phyloP scores from a whole-genome alignment of 1,140 invertebrate genomes.

The Diachasma alloeum region DNA sequence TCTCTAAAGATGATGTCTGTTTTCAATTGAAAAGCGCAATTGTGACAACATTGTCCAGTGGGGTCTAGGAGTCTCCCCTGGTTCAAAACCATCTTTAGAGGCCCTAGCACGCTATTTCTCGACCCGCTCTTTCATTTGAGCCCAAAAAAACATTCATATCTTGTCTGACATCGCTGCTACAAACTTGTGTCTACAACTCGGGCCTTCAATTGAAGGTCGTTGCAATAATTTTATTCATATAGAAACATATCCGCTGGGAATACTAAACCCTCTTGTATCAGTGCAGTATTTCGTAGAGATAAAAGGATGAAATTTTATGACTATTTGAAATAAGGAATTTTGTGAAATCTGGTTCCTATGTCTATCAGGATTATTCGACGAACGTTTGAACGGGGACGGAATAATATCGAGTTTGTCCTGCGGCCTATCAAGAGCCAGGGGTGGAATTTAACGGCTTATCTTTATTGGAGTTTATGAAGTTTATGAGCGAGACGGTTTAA shows the following conservation, averaged over 20 bases:
- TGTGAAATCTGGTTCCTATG: background rate
- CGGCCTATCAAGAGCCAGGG: background rate
- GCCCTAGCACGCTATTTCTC: too few relatives aligned
- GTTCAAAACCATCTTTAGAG: too few relatives aligned
- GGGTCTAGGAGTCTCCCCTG: too few relatives aligned
- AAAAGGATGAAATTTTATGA: background rate
- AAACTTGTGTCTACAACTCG: too few relatives aligned
- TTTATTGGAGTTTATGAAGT: constrained; percentile 11
- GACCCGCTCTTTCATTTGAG: too few relatives aligned
- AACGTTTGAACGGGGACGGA: background rate
- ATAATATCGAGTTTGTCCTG: background rate
- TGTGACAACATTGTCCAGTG: too few relatives aligned
- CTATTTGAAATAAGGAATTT: background rate
- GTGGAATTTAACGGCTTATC: constrained; percentile 1
- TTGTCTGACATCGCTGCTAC: too few relatives aligned
- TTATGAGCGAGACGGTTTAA: background rate
- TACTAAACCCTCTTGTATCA: background rate
- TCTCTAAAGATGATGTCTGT: too few relatives aligned
- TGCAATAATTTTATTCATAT: background rate
- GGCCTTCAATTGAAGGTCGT: too few relatives aligned
- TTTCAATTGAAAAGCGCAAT: too few relatives aligned
- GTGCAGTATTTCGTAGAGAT: background rate
- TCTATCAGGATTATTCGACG: background rate
- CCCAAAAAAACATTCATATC: too few relatives aligned
- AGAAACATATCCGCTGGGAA: background rate